These are phyloP conservation scores for Notolepis coatsorum DNA, from an alignment of 2,797 vertebrate species.

Conservation along the genomic window DNA sequence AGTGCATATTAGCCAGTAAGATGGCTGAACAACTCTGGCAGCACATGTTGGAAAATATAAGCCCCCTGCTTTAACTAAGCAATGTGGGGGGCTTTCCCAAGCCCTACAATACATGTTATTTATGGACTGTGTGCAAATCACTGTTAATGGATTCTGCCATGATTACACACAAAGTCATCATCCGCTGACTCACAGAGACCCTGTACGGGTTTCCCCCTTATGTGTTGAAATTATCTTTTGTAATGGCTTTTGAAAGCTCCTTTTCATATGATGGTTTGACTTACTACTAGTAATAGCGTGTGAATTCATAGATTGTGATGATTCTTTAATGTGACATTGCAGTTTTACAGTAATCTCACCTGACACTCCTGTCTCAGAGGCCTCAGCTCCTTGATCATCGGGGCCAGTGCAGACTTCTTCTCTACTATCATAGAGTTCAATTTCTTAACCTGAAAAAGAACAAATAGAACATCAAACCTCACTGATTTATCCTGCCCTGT, in stretches of 20 bases:
- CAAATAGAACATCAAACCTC: background rate
- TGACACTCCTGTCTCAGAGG: conserved; percentile 90
- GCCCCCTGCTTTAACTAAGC: conserved; percentile 54
- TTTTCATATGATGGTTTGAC: too few relatives aligned
- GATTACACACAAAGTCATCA: conserved; percentile 8
- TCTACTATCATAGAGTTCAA: conserved; percentile 89
- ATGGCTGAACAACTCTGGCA: conserved; percentile 63
- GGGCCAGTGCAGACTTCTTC: conserved; percentile 93
- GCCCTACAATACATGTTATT: conserved; percentile 63
- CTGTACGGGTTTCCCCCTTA: conserved; percentile 1
- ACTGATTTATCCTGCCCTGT: background rate
- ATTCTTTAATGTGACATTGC: background rate
- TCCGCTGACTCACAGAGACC: conserved; percentile 3
- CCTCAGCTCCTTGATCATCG: conserved; percentile 94
- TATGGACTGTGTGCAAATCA: conserved; percentile 60
- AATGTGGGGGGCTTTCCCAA: conserved; percentile 62
- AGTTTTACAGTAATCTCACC: conserved; percentile 73
- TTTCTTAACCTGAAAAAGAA: conserved; percentile 88
- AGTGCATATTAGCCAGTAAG: conserved; percentile 52
- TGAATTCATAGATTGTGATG: background rate
- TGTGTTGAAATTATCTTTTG: too few relatives aligned
- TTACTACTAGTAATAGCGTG: too few relatives aligned
- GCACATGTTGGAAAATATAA: conserved; percentile 74
- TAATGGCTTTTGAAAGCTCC: too few relatives aligned
- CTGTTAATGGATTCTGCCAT: conserved; percentile 44